Evolutionary conservation across 2,888 invertebrate species (phyloP), one percentile per base, ranked within the genome.

Genomic region (Charanyca ferruginea): DNA sequence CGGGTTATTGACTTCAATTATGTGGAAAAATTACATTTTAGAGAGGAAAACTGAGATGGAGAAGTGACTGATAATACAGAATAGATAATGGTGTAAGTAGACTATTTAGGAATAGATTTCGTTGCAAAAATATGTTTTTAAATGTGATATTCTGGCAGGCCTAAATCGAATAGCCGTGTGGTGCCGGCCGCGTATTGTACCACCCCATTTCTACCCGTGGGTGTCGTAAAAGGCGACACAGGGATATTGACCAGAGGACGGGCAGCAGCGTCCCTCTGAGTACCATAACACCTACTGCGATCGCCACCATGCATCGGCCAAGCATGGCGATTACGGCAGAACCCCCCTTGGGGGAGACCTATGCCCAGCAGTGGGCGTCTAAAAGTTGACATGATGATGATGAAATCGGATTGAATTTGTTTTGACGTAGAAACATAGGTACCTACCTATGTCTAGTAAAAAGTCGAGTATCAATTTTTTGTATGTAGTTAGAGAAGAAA

Each of bases 381-480:
- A n/a, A n/a, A n/a, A n/a, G n/a, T n/a, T n/a, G n/a, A n/a, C n/a
- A n/a, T n/a, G n/a, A n/a, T n/a, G n/a, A n/a, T n/a, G n/a, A n/a
- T n/a, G n/a, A 8, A 20, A 45, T 11, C 16, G 11, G 41, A 45
- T 20, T 45, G n/a, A 38, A 53, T 28, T 28, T n/a, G 20, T 38
- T 49, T 23, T 62, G 32, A 63, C 69, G 18, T 54, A 28, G 54
- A 22, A 28, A 51, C 25, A 51, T 38, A 59, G 32, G 13, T 25
- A 13, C 38, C n/a, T n/a, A n/a, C n/a, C n/a, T n/a, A n/a, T n/a
- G 4, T 4, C 38, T 38, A 49, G 71, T 54, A 22, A 48, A 22
- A 70, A 53, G 53, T 25, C 7, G 18, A 28, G 9, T 32, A 25
- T 35, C 7, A 69, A 28, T 55, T 51, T n/a, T 71, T 71, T 53